These are phyloP conservation scores for Tupaia chinensis DNA, from an alignment of 2,113 vertebrate genomes.

Conservation along the genomic window DNA sequence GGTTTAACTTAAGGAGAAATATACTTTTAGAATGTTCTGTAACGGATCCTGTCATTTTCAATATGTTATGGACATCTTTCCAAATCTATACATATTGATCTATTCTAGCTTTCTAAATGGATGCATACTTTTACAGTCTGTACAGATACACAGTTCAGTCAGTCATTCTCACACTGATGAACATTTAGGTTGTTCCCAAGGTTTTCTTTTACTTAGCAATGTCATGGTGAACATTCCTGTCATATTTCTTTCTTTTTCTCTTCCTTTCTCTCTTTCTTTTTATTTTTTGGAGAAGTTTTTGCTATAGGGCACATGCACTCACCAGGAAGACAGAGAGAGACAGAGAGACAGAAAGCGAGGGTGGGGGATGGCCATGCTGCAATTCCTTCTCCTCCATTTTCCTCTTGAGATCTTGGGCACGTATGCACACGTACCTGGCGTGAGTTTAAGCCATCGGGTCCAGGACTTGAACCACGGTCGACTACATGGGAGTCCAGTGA, in stretches of 20 bases:
- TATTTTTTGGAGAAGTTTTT: too few species aligned
- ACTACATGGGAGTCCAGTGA: too few species aligned
- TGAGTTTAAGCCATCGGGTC: too few species aligned
- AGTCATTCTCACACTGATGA: not conserved
- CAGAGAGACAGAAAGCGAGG: too few species aligned
- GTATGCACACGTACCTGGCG: too few species aligned
- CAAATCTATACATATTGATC: slow-evolving; percentile 2
- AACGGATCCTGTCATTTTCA: slow-evolving; percentile 44
- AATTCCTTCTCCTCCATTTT: too few species aligned
- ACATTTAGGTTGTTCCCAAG: not conserved
- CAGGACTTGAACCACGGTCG: too few species aligned
- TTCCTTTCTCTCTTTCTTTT: too few species aligned
- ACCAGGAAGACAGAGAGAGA: too few species aligned
- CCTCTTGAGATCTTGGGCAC: too few species aligned
- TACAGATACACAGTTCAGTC: not conserved
- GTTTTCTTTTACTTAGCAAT: slow-evolving; percentile 49
- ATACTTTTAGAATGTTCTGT: not conserved
- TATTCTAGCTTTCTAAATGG: slow-evolving; percentile 45
- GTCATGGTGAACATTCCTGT: not conserved
- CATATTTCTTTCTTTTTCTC: not conserved
- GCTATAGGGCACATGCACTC: too few species aligned
- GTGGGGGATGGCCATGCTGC: too few species aligned
- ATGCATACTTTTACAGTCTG: not conserved
- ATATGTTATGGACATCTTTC: not conserved
- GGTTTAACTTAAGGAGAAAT: not conserved